Evolutionary conservation across 2,888 invertebrate genomes (phyloP).

Genomic region (Apotomis turbidana): DNA sequence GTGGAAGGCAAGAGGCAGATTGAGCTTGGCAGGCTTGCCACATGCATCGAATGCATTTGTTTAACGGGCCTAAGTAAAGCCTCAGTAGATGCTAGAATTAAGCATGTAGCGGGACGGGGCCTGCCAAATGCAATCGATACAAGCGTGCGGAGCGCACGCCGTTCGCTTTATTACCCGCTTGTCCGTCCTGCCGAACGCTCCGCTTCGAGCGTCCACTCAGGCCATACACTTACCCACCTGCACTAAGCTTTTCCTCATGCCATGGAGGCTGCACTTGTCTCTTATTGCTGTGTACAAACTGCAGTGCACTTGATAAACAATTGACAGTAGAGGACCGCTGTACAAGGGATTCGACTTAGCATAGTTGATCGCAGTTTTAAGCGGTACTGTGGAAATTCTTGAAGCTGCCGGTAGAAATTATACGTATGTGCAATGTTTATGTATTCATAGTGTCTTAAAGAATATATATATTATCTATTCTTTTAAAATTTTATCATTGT

Average conservation of each 20-base stretch:
- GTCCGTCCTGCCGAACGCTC: no score
- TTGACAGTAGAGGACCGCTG: slow-evolving; percentile 48
- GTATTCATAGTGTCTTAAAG: background rate
- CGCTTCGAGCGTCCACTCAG: no score
- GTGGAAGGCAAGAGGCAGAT: no score
- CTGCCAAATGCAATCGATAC: no score
- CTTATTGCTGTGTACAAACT: slow-evolving; percentile 32
- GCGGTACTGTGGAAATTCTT: slow-evolving; percentile 28
- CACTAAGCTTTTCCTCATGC: slow-evolving; percentile 37
- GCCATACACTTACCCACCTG: background rate
- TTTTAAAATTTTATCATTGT: background rate
- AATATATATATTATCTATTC: background rate
- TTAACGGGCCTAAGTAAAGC: no score
- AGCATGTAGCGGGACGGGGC: no score
- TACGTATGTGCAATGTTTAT: no score
- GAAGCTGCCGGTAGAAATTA: background rate
- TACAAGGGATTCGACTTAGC: slow-evolving; percentile 63
- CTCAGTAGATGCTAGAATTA: no score
- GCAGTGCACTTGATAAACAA: slow-evolving; percentile 33
- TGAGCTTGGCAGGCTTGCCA: no score
- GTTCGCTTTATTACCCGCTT: background rate
- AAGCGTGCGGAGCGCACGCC: no score
- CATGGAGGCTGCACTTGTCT: slow-evolving; percentile 27
- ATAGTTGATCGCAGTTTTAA: slow-evolving; percentile 46
- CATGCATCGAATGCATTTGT: no score